phyloP scores from a whole-genome alignment of 2,888 invertebrate genomes.

The Escarpia spicata region DNA sequence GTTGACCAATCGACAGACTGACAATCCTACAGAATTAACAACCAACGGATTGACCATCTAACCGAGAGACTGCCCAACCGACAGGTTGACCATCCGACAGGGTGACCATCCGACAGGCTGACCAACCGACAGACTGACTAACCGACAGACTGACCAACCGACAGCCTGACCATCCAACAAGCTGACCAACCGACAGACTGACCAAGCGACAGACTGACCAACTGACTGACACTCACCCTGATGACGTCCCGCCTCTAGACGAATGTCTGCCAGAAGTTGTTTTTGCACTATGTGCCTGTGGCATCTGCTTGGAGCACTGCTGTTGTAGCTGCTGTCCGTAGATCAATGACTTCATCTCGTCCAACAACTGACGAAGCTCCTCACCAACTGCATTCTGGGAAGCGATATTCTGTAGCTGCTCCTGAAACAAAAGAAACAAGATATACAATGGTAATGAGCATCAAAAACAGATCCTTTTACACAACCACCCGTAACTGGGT shows the following conservation, averaged over 20 bases:
- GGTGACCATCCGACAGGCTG: too few species aligned
- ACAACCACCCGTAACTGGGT: too few species aligned
- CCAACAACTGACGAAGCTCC: background rate
- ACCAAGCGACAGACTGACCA: background rate
- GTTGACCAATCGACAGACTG: too few species aligned
- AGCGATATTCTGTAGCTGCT: background rate
- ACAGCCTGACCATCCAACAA: too few species aligned
- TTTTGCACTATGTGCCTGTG: background rate
- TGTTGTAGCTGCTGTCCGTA: background rate
- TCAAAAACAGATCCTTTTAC: too few species aligned
- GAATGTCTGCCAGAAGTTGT: constrained; percentile 13
- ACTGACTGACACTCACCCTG: background rate
- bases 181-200: too few species aligned
- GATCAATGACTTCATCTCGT: background rate
- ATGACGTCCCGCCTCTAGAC: background rate
- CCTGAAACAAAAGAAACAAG: background rate
- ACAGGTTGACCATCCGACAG: too few species aligned
- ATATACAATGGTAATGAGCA: background rate
- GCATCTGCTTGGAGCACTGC: background rate
- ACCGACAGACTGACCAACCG: too few species aligned
- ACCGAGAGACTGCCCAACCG: too few species aligned
- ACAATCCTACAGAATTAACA: too few species aligned
- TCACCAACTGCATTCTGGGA: background rate
- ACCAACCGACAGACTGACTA: too few species aligned
- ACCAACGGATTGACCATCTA: too few species aligned